These are phyloP conservation scores for Aurelia coerulea DNA, from an alignment of 30 jellyfish, hydroid and myxozoan genomes.

Conservation along the genomic window DNA sequence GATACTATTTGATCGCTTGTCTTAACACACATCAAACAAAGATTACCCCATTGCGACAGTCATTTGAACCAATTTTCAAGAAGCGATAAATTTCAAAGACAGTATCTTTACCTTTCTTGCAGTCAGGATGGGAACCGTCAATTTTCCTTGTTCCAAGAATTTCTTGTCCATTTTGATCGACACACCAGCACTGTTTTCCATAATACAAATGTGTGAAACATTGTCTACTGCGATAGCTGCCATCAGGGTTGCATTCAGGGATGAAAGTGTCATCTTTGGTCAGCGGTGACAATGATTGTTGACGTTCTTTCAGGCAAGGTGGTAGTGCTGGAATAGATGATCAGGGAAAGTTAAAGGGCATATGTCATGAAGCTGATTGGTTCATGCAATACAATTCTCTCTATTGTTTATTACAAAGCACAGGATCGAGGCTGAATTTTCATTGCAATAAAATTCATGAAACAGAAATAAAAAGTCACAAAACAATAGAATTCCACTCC, in stretches of 20 bases:
- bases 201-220: slow-evolving; percentile 93
- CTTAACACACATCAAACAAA: no score
- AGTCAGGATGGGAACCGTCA: slow-evolving; percentile 99
- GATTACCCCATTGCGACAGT: no score
- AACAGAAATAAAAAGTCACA: no score
- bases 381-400: no score
- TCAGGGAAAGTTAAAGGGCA: not conserved
- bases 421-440: no score
- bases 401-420: no score
- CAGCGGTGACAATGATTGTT: slow-evolving; percentile 76
- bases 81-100: no score
- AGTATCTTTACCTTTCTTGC: slow-evolving; percentile 76
- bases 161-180: slow-evolving; percentile 94
- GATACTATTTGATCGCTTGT: no score
- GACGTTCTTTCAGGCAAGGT: slow-evolving; percentile 93
- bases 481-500: no score
- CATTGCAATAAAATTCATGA: no score
- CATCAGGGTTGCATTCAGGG: slow-evolving; percentile 97
- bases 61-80: no score
- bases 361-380: no score
- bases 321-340: slow-evolving; percentile 48
- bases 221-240: slow-evolving; percentile 91
- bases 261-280: slow-evolving; percentile 86
- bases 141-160: slow-evolving; percentile 96
- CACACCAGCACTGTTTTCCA: slow-evolving; percentile 99